Evolutionary conservation across 2,888 invertebrate genomes (phyloP).

Genomic region (Epistrophella euchroma): DNA sequence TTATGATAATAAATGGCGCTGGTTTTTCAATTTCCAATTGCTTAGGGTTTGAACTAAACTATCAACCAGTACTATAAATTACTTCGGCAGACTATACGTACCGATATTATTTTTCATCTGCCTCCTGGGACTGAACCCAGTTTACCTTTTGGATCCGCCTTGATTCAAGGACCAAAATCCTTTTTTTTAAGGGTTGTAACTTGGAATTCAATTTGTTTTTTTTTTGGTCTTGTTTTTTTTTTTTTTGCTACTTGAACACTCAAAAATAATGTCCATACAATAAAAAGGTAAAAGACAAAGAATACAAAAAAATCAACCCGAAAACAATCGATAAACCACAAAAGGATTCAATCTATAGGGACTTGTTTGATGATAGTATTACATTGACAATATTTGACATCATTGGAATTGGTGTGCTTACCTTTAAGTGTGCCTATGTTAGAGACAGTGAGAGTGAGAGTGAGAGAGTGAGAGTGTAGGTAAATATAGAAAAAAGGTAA

Average conservation of each 20-base stretch:
- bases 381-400: slow-evolving; percentile 74
- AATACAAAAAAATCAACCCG: background rate
- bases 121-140: slow-evolving; percentile 58
- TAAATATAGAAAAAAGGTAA: background rate
- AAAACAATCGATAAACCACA: slow-evolving; percentile 69
- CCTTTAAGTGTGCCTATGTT: slow-evolving; percentile 52
- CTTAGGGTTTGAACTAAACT: slow-evolving; percentile 54
- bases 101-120: slow-evolving; percentile 17
- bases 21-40: slow-evolving; percentile 37
- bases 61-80: slow-evolving; percentile 67
- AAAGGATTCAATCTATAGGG: slow-evolving; percentile 62
- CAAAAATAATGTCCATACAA: slow-evolving; percentile 52
- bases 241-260: slow-evolving; percentile 44
- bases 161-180: slow-evolving; percentile 41
- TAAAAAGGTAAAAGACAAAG: slow-evolving; percentile 47
- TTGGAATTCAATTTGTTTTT: slow-evolving; percentile 69
- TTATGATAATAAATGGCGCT: slow-evolving; percentile 26
- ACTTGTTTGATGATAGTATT: slow-evolving; percentile 72
- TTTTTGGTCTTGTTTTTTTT: slow-evolving; percentile 39
- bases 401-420: slow-evolving; percentile 70
- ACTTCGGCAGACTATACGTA: slow-evolving; percentile 17
- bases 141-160: slow-evolving; percentile 63
- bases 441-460: no score
- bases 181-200: slow-evolving; percentile 56
- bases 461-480: background rate